Base-by-base conservation (phyloP, 2,113 vertebrate species). In the Paratilapia polleni region DNA sequence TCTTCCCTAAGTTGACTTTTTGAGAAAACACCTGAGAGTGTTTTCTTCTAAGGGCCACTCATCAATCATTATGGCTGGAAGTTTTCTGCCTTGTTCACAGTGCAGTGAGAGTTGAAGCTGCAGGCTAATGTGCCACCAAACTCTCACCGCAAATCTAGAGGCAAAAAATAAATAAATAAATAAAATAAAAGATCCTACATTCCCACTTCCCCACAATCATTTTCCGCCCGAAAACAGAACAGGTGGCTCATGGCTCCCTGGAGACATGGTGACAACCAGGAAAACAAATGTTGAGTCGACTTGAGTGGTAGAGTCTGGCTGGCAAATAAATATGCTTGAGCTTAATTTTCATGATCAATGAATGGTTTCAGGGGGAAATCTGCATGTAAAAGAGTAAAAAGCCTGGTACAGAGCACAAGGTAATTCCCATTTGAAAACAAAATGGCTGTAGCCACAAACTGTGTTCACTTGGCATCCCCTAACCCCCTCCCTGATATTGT, bases 271-370 rank as follows among this genome's bases (percentile, higher is more conserved):
- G 90, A 94, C 94, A 92, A 93, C 78, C 79, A 88, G 81, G 86
- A 93, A 92, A 94, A 94, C 94, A 95, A 95, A 95, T 91, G 91
- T 91, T 85, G 87, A 89, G 88, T 77, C 43, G 20, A 85, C 82
- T 89, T 84, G 87, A 92, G 80, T 82, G 80, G 80, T 85, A 15
- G 90, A 89, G 81, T 85, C 89, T 78, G 82, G 74, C 81, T 90
- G 75, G 84, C 80, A 79, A 87, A 92, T 91, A 90, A 90, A 92
- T 89, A 82, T 86, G 86, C 88, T 91, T 8, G 70, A 70, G 81
- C 82, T 92, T 93, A 79, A 93, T 90, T 93, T 91, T 24, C 80
- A 83, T 88, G 90, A 94, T 94, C 92, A 91, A 92, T 93, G 88
- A 74, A 63, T 68, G 61, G 83, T 77, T 92, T 77, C 76, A 70